These are phyloP conservation scores for Camponotus floridanus DNA, from an alignment of 1,140 invertebrate species.

Conservation along the genomic window DNA sequence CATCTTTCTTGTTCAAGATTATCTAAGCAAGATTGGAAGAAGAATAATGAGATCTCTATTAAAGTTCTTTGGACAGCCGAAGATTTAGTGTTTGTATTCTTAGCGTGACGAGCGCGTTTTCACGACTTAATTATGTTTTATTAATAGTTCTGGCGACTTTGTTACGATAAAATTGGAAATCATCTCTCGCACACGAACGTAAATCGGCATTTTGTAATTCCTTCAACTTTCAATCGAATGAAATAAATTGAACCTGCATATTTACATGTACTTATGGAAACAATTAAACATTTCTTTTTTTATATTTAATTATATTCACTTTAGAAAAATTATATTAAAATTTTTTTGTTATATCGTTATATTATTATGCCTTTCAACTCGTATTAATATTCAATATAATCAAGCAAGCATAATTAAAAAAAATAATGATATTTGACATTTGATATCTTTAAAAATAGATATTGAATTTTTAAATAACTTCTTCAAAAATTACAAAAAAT, in stretches of 20 bases:
- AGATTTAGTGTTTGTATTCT: conserved; percentile 59
- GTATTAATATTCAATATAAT: neutral
- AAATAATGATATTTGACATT: neutral
- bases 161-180: conserved; percentile 66
- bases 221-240: neutral
- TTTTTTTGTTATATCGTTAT: too few relatives aligned
- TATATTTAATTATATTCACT: neutral
- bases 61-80: conserved; percentile 43
- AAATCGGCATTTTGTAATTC: conserved; percentile 3
- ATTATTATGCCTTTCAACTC: too few relatives aligned
- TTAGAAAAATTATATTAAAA: neutral
- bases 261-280: neutral
- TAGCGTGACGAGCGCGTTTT: conserved; percentile 39
- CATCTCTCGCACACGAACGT: conserved; percentile 15
- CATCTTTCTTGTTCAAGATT: neutral
- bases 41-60: conserved; percentile 66
- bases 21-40: conserved; percentile 55
- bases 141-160: conserved; percentile 62
- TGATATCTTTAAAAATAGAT: neutral
- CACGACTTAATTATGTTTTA: conserved; percentile 68
- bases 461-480: neutral
- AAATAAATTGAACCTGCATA: neutral
- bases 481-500: neutral
- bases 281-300: neutral
- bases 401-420: too few relatives aligned